Conservation (phyloP, 2,797 vertebrate species). For the Petrocephalus schoutedeni region DNA sequence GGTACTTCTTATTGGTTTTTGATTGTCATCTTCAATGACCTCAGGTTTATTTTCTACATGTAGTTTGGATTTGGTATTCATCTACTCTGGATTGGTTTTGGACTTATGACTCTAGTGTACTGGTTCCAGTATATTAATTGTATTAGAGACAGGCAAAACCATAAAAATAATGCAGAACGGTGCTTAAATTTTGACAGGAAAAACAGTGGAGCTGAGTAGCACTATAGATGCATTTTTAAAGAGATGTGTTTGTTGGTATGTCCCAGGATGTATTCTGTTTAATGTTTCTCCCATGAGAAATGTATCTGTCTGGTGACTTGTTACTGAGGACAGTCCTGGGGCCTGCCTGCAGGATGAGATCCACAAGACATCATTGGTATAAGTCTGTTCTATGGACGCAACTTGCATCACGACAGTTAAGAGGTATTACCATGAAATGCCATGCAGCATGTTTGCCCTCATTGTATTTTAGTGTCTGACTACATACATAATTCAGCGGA, state of each 20-base stretch:
- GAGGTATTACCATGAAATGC: background rate
- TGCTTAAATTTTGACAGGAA: background rate
- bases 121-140: too few relatives aligned
- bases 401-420: background rate
- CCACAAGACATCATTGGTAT: slow-evolving; percentile 33
- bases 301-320: slow-evolving; percentile 52
- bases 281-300: slow-evolving; percentile 55
- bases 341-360: slow-evolving; percentile 24
- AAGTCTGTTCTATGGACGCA: background rate
- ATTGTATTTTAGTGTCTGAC: background rate
- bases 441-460: background rate
- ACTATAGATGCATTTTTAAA: background rate
- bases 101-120: too few relatives aligned
- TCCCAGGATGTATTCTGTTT: slow-evolving; percentile 4
- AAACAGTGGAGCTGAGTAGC: background rate
- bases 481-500: slow-evolving; percentile 18
- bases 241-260: background rate
- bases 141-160: too few relatives aligned
- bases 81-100: too few relatives aligned
- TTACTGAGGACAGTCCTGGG: slow-evolving; percentile 48
- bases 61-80: too few relatives aligned
- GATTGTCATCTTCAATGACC: too few relatives aligned
- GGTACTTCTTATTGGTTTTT: too few relatives aligned
- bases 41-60: too few relatives aligned
- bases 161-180: too few relatives aligned